A percentile compares a stretch with the other conserved stretches of the same genome.
phyloP scores from a whole-genome alignment of 2,797 vertebrate species.

The Anniella stebbinsi region DNA sequence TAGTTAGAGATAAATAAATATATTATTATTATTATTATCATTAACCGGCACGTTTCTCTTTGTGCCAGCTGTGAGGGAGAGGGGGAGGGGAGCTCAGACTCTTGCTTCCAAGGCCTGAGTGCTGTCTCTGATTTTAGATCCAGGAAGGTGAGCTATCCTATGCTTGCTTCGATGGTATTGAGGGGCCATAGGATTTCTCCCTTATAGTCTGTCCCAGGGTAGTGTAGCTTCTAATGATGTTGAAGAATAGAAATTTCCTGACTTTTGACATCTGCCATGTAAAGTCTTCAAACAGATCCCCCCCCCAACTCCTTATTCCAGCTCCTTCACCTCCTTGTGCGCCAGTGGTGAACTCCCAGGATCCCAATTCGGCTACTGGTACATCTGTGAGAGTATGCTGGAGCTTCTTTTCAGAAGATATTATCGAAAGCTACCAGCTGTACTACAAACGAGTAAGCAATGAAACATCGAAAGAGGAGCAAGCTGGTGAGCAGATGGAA shows the following conservation, averaged over 20 bases:
- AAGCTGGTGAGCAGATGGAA: constrained; percentile 76
- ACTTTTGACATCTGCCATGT: not conserved
- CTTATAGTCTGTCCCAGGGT: no score
- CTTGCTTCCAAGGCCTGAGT: no score
- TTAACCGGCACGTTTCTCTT: no score
- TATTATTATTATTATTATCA: no score
- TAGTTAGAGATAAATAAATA: no score
- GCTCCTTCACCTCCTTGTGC: constrained; percentile 85
- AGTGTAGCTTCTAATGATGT: not conserved
- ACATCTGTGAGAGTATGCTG: constrained; percentile 92
- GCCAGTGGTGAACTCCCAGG: constrained; percentile 94
- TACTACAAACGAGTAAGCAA: constrained; percentile 86
- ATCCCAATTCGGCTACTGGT: constrained; percentile 87
- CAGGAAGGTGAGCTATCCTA: no score
- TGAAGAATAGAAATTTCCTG: not conserved
- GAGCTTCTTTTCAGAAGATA: constrained; percentile 94
- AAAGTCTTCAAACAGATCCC: not conserved
- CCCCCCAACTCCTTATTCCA: constrained; percentile 62
- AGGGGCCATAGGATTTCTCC: not conserved
- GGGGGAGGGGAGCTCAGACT: no score
- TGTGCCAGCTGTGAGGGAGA: no score
- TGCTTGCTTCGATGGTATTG: no score
- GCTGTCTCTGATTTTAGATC: no score
- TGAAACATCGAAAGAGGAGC: constrained; percentile 70
- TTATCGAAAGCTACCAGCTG: constrained; percentile 90